Evolutionary conservation across 1,140 invertebrate genomes (phyloP).

Genomic region (Oryctes rhinoceros): DNA sequence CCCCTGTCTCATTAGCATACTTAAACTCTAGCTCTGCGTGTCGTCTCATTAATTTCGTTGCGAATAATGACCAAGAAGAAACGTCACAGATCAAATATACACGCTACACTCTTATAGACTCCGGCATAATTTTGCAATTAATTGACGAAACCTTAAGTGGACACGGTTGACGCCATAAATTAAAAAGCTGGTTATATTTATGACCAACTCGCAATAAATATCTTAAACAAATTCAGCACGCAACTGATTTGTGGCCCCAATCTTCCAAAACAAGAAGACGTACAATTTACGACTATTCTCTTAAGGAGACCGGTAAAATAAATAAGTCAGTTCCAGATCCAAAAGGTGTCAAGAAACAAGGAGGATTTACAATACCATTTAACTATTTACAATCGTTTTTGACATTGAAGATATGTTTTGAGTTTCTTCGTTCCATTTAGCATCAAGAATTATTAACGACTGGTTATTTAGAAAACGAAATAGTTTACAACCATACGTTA

Average conservation of each 20-base stretch:
- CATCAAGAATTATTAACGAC: too few relatives aligned
- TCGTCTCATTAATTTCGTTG: neutral
- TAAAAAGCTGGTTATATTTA: constrained; percentile 21
- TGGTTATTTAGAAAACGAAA: too few relatives aligned
- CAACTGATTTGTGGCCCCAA: neutral
- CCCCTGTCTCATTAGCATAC: neutral
- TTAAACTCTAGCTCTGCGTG: neutral
- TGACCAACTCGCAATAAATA: constrained; percentile 12
- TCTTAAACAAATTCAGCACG: constrained; percentile 28
- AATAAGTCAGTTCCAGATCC: too few relatives aligned
- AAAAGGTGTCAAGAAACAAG: too few relatives aligned
- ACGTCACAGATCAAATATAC: neutral
- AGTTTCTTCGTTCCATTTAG: too few relatives aligned
- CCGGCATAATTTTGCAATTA: constrained; percentile 30
- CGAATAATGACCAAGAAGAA: neutral
- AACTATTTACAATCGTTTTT: too few relatives aligned
- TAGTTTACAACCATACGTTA: too few relatives aligned
- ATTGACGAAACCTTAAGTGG: constrained; percentile 26
- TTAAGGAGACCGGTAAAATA: neutral
- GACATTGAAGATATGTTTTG: too few relatives aligned
- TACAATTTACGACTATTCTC: neutral
- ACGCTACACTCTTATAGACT: neutral
- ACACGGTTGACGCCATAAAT: constrained; percentile 9
- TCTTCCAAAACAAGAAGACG: constrained; percentile 8
- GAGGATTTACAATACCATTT: too few relatives aligned